Evolutionary conservation across 2,113 vertebrate genomes (phyloP).

Genomic region (Perca fluviatilis): DNA sequence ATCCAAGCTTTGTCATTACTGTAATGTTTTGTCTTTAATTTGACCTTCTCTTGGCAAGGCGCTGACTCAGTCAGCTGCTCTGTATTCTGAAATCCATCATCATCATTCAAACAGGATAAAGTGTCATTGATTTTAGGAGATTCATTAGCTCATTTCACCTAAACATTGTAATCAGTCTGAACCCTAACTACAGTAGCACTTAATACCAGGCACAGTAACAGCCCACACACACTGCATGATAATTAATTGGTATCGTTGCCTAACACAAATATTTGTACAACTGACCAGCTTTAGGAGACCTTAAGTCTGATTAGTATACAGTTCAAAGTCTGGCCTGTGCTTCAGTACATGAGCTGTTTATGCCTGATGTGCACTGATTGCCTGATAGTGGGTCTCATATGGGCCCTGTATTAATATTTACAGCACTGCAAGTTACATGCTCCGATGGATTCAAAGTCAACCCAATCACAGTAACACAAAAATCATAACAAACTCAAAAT

Average conservation of each 20-base stretch:
- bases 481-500: conserved; percentile 19
- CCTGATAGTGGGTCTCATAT: conserved; percentile 23
- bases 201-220: conserved; percentile 7
- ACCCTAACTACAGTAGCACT: conserved; percentile 21
- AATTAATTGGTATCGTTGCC: background rate
- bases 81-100: conserved; percentile 50
- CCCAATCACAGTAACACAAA: conserved; percentile 16
- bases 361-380: conserved; percentile 30
- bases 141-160: conserved; percentile 49
- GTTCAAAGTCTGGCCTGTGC: conserved; percentile 20
- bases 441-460: conserved; percentile 24
- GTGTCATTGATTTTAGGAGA: conserved; percentile 56
- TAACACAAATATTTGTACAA: conserved; percentile 36
- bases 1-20: conserved; percentile 1
- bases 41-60: background rate
- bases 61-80: conserved; percentile 26
- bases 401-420: conserved; percentile 46
- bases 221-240: conserved; percentile 7
- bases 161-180: conserved; percentile 30
- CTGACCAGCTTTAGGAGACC: conserved; percentile 14
- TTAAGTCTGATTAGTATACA: conserved; percentile 33
- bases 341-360: conserved; percentile 21
- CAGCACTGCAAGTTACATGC: conserved; percentile 21
- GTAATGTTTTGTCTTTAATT: conserved; percentile 38
- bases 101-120: conserved; percentile 45